Evolutionary conservation across 2,797 vertebrate species (phyloP).

Genomic region (Myotis vivesi): DNA sequence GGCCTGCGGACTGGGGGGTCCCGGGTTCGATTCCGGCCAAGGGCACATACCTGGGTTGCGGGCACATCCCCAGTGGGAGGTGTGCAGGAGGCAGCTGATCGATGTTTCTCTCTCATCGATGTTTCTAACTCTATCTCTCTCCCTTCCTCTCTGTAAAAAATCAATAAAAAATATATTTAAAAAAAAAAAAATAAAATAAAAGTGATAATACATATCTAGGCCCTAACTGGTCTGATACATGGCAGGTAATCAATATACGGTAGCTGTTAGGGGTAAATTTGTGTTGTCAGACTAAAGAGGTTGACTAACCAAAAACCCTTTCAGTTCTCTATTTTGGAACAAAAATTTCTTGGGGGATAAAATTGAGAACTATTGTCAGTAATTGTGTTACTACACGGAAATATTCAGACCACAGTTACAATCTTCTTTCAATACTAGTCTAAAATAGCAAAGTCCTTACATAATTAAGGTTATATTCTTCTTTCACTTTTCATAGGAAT

Average conservation of each 20-base stretch:
- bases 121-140: too few relatives aligned
- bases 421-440: constrained; percentile 18
- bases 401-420: constrained; percentile 46
- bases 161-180: too few relatives aligned
- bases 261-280: background rate
- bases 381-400: constrained; percentile 27
- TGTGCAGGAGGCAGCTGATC: too few relatives aligned
- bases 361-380: constrained; percentile 4
- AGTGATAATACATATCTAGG: background rate
- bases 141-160: too few relatives aligned
- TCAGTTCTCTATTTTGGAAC: constrained; percentile 1
- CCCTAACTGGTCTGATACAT: background rate
- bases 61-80: too few relatives aligned
- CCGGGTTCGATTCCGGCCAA: too few relatives aligned
- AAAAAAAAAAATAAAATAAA: too few relatives aligned
- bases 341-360: constrained; percentile 1
- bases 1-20: too few relatives aligned
- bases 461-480: constrained; percentile 52
- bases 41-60: too few relatives aligned
- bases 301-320: constrained; percentile 24
- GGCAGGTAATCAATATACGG: background rate
- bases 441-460: constrained; percentile 12
- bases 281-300: background rate
- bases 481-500: constrained; percentile 58
- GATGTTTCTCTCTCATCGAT: too few relatives aligned